Conservation (phyloP, 2,888 invertebrate species). For the Serripes groenlandicus region DNA sequence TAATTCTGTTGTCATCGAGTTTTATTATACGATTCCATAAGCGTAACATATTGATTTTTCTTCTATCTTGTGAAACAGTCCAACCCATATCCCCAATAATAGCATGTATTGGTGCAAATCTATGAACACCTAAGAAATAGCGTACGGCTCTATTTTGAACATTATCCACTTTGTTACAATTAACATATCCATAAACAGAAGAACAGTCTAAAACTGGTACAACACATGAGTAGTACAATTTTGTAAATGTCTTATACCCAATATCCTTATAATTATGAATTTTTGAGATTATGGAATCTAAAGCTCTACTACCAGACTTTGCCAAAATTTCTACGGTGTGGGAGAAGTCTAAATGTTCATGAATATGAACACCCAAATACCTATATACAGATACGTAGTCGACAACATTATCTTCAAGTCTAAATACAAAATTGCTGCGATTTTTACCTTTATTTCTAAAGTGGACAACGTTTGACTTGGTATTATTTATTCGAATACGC, state of each 20-base stretch:
- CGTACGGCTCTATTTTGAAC: conserved; percentile 42
- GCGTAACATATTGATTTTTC: conserved; percentile 29
- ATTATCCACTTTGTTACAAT: conserved; percentile 23
- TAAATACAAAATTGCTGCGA: conserved; percentile 32
- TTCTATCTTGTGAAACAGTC: conserved; percentile 20
- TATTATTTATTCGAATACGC: conserved; percentile 34
- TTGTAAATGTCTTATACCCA: conserved; percentile 42
- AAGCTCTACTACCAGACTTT: conserved; percentile 36
- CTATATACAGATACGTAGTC: conserved; percentile 39
- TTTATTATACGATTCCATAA: conserved; percentile 42
- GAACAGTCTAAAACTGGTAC: conserved; percentile 12
- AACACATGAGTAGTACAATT: conserved; percentile 45
- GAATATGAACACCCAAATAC: conserved; percentile 51
- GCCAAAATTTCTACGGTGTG: background rate
- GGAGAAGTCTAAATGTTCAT: conserved; percentile 28
- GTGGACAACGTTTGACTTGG: conserved; percentile 35
- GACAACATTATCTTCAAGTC: conserved; percentile 38
- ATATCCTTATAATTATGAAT: conserved; percentile 34
- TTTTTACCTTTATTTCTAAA: conserved; percentile 16
- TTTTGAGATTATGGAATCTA: conserved; percentile 39
- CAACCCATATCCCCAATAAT: conserved; percentile 41
- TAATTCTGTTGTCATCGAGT: conserved; percentile 22
- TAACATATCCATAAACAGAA: conserved; percentile 55
- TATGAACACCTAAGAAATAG: conserved; percentile 48
- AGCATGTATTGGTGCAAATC: conserved; percentile 35